Percentiles rank a stretch among this genome's conserved stretches.
Conservation (phyloP, 2,113 vertebrate species). For the Indicator maculatus region DNA sequence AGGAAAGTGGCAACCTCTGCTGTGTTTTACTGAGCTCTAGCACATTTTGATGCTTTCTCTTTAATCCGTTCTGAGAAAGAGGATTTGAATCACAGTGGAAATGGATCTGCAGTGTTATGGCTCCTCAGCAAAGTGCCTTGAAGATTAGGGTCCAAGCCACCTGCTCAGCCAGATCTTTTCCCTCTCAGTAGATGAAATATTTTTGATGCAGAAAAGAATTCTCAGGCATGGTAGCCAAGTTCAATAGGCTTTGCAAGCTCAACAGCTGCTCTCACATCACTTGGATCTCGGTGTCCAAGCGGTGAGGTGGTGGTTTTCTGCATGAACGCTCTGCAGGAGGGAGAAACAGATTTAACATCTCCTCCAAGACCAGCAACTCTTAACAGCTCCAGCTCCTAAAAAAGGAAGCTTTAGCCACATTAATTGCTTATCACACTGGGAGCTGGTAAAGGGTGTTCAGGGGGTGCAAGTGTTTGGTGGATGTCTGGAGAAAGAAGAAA, state of each 20-base stretch:
- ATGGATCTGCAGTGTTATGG: background rate
- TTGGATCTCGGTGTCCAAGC: background rate
- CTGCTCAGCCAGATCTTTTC: background rate
- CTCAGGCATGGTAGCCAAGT: background rate
- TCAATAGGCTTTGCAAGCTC: background rate
- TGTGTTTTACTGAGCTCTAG: background rate
- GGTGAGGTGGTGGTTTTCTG: background rate
- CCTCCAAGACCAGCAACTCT: background rate
- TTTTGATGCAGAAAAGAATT: background rate
- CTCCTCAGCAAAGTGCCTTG: background rate
- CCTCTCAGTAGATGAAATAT: background rate
- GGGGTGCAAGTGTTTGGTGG: background rate
- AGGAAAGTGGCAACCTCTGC: background rate
- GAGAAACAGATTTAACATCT: background rate
- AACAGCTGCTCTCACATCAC: background rate
- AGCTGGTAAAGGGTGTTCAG: background rate
- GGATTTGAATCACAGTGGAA: background rate
- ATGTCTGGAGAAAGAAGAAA: constrained; percentile 2
- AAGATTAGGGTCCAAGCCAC: background rate
- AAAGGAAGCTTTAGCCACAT: constrained; percentile 2
- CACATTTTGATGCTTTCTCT: background rate
- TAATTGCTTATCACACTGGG: constrained; percentile 31
- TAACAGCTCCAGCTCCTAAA: background rate
- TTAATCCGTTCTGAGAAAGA: background rate
- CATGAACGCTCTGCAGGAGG: background rate